phyloP scores from a whole-genome alignment of 2,888 invertebrate genomes.

The Latheticus oryzae region DNA sequence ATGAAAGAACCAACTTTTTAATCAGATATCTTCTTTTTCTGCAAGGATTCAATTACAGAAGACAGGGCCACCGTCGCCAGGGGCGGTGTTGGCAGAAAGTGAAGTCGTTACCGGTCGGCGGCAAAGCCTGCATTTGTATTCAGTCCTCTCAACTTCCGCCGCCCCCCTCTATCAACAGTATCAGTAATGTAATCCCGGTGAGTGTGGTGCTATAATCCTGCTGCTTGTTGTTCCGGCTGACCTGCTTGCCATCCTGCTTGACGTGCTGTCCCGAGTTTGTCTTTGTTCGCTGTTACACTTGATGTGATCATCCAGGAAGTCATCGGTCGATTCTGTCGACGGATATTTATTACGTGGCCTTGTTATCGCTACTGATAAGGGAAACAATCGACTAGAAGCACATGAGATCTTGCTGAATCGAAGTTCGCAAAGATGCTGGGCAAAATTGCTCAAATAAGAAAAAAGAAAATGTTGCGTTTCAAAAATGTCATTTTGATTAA shows the following conservation, averaged over 20 bases:
- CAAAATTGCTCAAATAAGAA: no score
- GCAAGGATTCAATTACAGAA: no score
- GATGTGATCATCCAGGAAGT: constrained; percentile 41
- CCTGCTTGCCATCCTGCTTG: constrained; percentile 49
- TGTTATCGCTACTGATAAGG: no score
- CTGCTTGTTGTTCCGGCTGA: constrained; percentile 51
- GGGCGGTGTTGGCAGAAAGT: constrained; percentile 34
- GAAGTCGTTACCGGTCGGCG: constrained; percentile 39
- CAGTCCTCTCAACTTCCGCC: constrained; percentile 47
- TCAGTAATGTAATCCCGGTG: constrained; percentile 53
- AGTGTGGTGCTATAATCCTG: constrained; percentile 49
- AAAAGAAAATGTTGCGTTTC: no score
- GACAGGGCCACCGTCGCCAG: no score
- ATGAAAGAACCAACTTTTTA: no score
- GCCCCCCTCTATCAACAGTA: constrained; percentile 50
- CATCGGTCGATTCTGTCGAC: constrained; percentile 31
- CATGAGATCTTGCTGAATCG: no score
- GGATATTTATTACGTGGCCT: constrained; percentile 30
- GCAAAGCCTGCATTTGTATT: constrained; percentile 48
- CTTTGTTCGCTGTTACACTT: constrained; percentile 37
- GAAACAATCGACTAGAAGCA: no score
- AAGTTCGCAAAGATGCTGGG: no score
- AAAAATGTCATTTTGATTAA: no score
- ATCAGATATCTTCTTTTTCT: no score
- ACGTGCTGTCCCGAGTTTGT: constrained; percentile 46